Base-by-base conservation (phyloP, 2,888 invertebrate genomes). In the Eurytoma adleriae region DNA sequence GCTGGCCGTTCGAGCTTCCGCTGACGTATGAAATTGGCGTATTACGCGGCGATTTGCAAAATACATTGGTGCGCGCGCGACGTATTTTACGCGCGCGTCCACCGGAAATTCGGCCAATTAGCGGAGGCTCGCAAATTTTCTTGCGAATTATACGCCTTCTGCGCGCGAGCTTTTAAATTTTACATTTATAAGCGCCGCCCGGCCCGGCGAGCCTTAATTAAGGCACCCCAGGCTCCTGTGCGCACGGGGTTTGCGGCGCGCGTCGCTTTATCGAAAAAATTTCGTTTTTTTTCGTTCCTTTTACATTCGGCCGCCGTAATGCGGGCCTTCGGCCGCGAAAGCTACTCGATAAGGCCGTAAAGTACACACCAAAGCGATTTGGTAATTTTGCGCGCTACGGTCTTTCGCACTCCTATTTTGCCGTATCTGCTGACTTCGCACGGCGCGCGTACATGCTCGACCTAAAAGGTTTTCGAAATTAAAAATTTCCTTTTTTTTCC, bases 21-120 rank as follows among this genome's bases (percentile, higher is more conserved):
- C 12, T 18, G 64, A 61, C 40, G 18, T 40, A 62, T 76, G 64
- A 71, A 71, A 71, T 66, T 59, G 71, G 24, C 48, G 20, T 61
- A 78, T 67, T 71, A 67, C 78, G 67, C 20, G 61, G 62, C 52
- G 61, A 73, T 76, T 69, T 76, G 75, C 20, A 54, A 57, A 75
- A 59, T 48, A 57, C 24, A 64, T 57, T 66, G 1, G 52, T 13
- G 64, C 70, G 30, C 48, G 40, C 14, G 40, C 59, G 59, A 62
- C 66, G 64, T 70, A 75, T 74, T 74, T 74, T 75, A 74, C 70
- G 74, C 50, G 69, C 27, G 30, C 14, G 67, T 80, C 52, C 71
- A 56, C 56, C 56, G 70, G 18, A 70, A 70, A 69, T 70, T 70
- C 40, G 66, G 14, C 71, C 71, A 80, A 80, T 80, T 80, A 80